Evolutionary conservation across 1,140 invertebrate genomes (phyloP), one percentile per base, ranked within the genome.

Genomic region (Drosophila simulans): DNA sequence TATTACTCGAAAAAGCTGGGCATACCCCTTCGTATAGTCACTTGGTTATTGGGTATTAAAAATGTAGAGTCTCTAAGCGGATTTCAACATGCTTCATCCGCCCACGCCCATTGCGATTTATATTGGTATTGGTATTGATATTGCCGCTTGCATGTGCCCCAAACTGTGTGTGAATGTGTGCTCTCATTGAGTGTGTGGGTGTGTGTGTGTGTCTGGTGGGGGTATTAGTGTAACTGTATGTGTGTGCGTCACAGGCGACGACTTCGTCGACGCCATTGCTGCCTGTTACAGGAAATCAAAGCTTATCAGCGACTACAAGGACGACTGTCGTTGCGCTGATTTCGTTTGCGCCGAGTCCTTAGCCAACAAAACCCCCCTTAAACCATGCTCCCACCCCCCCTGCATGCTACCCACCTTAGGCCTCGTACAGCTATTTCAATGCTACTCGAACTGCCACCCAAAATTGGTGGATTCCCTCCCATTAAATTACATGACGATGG

Each of bases 401-500:
- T 1, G 1, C 22, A 35, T 43, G 20, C 4, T 4, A 22, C 22
- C 55, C 34, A 48, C 66, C 48, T 53, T 66, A 75, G 60, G 72
- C 71, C 49, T 59, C 10, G 37, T 15, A 43, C 35, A 40, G 73
- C 71, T 58, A 76, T 76, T 76, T 55, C 72, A 69, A 77, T 68
- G 72, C 72, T 45, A 45, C 57, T 69, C 72, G 63, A 76, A 60
- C 60, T 45, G 62, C 71, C 73, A 59, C 48, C 62, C 54, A 39
- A 54, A 76, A 68, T 59, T 59, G 60, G 54, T 55, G 62, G 60
- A 70, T 71, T 70, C 66, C 66, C 66, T 57, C 62, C 62, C 62
- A 76, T 76, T 76, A 77, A 76, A 77, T 77, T 76, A 75, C 71
- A 77, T 77, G 74, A 76, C 74, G 74, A 76, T 77, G 74, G 74